Evolutionary conservation across 2,797 vertebrate genomes (phyloP), one percentile per base, ranked within the genome.

Genomic region (Lagodon rhomboides): DNA sequence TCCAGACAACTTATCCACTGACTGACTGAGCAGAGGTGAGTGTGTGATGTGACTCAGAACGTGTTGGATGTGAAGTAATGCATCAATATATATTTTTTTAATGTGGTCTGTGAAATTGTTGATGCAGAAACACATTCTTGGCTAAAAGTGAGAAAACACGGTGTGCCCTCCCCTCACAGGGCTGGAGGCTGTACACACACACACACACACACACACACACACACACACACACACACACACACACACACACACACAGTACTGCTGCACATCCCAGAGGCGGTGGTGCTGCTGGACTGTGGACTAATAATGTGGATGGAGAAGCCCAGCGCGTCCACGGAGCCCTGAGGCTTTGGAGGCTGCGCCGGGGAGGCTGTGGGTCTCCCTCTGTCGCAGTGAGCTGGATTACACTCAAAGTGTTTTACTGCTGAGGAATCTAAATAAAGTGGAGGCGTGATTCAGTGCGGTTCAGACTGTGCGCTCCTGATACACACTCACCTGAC

Each of bases 291-390:
- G 38, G 22, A 78, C 60, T 34, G 0, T 53, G 76, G 53, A 81
- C 80, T 50, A 75, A 77, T 59, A 63, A 70, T 49, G 6, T 75
- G 68, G 64, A 77, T 79, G 67, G 56, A 27, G 80, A 60, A 77
- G 60, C 75, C 20, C n/a, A 79, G 74, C 6, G 79, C 44, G 38
- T 8, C 81, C 72, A 74, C 54, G 73, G 68, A 80, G 38, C 38
- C 38, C 38, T 10, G 38, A 80, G 79, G 67, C 63, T 71, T 46
- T 58, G 30, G 79, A 60, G 70, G 8, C 22, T 13, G 63, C 22
- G 20, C 30, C 50, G 56, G 61, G 13, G 65, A 47, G 15, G 41
- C 6, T 59, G 27, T 53, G 75, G 59, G 38, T 72, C 41, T 69
- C 34, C 41, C 47, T 54, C 27, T 50, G 41, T 64, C 25, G 4